These are phyloP conservation scores for Glossophaga mutica DNA, from an alignment of 2,797 vertebrate genomes.

Conservation along the genomic window DNA sequence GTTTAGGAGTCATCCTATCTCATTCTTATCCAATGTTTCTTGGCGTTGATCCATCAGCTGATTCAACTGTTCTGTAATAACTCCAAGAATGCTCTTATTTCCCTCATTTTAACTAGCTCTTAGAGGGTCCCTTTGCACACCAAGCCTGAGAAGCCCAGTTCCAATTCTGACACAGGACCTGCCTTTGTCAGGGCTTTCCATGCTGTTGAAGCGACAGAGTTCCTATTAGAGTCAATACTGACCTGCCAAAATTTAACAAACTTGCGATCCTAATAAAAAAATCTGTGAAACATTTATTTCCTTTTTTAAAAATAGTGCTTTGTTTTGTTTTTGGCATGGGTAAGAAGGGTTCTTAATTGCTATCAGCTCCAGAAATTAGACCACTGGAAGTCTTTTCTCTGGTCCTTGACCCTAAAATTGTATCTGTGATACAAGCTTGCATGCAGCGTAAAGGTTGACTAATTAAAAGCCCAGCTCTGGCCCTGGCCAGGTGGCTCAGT, in stretches of 20 bases:
- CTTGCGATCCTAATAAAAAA: not conserved
- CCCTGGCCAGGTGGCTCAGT: not conserved
- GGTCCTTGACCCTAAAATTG: not conserved
- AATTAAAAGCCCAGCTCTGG: not conserved
- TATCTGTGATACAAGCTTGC: not conserved
- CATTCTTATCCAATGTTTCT: not conserved
- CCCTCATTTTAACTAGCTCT: not conserved
- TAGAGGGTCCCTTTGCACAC: not conserved
- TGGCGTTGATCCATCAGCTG: not conserved
- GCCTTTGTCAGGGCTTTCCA: not conserved
- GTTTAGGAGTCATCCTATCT: not conserved
- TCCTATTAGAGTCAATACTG: not conserved
- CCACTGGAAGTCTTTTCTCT: not conserved
- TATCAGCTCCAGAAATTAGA: not conserved
- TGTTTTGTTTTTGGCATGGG: not conserved
- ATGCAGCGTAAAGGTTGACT: not conserved
- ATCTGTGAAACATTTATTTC: not conserved
- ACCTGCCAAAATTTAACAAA: not conserved
- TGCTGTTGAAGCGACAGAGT: not conserved
- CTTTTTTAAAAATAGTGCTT: not conserved
- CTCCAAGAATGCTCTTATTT: not conserved
- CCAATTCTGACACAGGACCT: not conserved
- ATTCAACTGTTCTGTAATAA: not conserved
- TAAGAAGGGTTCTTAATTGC: not conserved
- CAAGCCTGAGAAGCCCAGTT: not conserved